These are phyloP conservation scores for Neodiprion pinetum DNA, from an alignment of 1,140 invertebrate species.

Conservation along the genomic window DNA sequence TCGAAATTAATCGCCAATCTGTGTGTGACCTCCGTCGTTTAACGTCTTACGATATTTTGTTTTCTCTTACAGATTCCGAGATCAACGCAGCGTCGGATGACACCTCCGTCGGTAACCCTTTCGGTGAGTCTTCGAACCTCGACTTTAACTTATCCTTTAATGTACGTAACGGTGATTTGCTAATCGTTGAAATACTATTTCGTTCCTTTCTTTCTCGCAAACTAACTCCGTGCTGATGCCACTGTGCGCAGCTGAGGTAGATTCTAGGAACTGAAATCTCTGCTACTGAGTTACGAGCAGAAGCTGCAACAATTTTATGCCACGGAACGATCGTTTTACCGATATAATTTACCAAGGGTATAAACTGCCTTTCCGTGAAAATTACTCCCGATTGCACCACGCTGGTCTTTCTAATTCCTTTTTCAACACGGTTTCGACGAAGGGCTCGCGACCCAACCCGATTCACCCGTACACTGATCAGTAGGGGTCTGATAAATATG, in stretches of 20 bases:
- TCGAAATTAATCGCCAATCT: not conserved
- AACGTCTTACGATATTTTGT: constrained; percentile 21
- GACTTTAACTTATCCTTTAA: not conserved
- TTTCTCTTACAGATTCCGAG: constrained; percentile 41
- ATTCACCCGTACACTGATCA: too few species aligned
- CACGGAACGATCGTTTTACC: too few species aligned
- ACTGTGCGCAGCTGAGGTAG: not conserved
- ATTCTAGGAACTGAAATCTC: not conserved
- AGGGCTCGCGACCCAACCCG: too few species aligned
- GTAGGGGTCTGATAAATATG: too few species aligned
- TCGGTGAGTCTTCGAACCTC: constrained; percentile 44
- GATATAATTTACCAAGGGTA: too few species aligned
- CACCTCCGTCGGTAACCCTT: constrained; percentile 39
- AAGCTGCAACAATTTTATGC: too few species aligned
- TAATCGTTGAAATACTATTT: constrained; percentile 37
- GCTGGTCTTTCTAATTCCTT: too few species aligned
- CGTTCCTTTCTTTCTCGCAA: constrained; percentile 21
- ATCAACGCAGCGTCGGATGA: constrained; percentile 46
- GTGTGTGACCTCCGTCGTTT: not conserved
- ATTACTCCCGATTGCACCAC: too few species aligned
- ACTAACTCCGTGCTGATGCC: not conserved
- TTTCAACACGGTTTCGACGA: too few species aligned
- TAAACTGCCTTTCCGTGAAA: too few species aligned
- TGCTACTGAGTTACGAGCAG: not conserved
- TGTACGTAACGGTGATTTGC: not conserved